Evolutionary conservation across 2,113 vertebrate species (phyloP), one percentile per base, ranked within the genome.

Genomic region (Sphaerodactylus townsendi): DNA sequence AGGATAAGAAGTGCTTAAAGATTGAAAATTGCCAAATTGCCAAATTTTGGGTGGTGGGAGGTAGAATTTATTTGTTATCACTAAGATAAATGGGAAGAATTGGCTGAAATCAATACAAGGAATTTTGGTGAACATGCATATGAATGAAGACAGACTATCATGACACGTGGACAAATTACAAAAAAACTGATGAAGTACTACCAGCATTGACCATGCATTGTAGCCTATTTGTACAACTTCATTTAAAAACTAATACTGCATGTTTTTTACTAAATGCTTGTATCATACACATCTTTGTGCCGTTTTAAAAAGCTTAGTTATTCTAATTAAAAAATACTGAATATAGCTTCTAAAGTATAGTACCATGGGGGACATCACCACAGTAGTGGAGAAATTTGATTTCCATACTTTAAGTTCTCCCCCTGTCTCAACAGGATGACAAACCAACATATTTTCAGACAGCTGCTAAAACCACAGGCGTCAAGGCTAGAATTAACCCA

Each of bases 251-350:
- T 21, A 53, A 53, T 44, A 53, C 17, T 17, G 11, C 50, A 56
- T 56, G 53, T 35, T 75, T 53, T n/a, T 33, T 48, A 2, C 48
- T 53, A 53, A 71, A 7, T 71, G 69, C 25, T 70, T 71, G 37
- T 71, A 30, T 17, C 53, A 59, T 39, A 77, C 13, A 19, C 23
- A 62, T 62, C 35, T 39, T 21, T 39, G 3, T 83, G 13, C 73
- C 79, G 85, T 78, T 21, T 0, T 84, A 86, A 85, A 77, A n/a
- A 19, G 14, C 82, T 33, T 77, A 77, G 62, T 25, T 56, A 77
- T 35, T 35, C 21, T 17, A 41, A 62, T 23, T 9, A 15, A 19
- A 41, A 64, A 59, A 59, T 30, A 17, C 17, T 5, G 7, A 30
- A 15, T 4, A 39, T 17, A 33, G 35, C 25, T 64, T 48, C n/a